Conservation (phyloP, 2,888 invertebrate species). For the Hyles lineata region DNA sequence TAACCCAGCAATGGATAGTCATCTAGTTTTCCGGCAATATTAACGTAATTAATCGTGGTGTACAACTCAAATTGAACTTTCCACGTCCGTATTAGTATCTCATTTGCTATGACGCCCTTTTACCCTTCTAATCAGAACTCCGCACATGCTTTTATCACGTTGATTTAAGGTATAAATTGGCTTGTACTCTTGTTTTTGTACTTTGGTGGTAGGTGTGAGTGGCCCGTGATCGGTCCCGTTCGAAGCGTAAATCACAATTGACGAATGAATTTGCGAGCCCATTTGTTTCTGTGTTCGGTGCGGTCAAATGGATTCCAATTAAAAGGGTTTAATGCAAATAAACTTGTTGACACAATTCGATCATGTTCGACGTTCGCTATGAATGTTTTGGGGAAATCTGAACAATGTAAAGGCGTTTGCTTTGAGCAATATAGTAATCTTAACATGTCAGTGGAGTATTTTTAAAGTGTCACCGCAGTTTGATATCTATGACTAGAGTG, state of each 20-base stretch:
- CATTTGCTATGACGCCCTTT: neutral
- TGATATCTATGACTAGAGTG: too few relatives aligned
- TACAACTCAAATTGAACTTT: constrained; percentile 6
- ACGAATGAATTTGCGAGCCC: constrained; percentile 37
- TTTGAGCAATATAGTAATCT: too few relatives aligned
- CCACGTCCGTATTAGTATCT: neutral
- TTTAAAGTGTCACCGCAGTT: too few relatives aligned
- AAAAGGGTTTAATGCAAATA: constrained; percentile 4
- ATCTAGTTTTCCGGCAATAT: constrained; percentile 23
- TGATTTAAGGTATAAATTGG: neutral
- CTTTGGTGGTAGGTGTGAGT: constrained; percentile 7
- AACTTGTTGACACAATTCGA: constrained; percentile 10
- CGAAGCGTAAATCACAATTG: constrained; percentile 40
- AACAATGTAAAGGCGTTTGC: neutral
- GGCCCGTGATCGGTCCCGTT: neutral
- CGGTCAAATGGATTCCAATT: constrained; percentile 7
- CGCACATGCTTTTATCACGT: neutral
- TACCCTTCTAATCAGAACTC: neutral
- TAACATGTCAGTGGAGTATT: too few relatives aligned
- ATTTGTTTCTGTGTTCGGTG: constrained; percentile 9
- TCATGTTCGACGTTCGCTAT: neutral
- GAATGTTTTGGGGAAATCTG: neutral
- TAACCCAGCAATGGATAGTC: constrained; percentile 9
- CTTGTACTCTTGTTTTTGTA: neutral
- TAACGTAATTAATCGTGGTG: constrained; percentile 1